Evolutionary conservation across 2,888 invertebrate genomes (phyloP).

Genomic region (Napeogenes inachia): DNA sequence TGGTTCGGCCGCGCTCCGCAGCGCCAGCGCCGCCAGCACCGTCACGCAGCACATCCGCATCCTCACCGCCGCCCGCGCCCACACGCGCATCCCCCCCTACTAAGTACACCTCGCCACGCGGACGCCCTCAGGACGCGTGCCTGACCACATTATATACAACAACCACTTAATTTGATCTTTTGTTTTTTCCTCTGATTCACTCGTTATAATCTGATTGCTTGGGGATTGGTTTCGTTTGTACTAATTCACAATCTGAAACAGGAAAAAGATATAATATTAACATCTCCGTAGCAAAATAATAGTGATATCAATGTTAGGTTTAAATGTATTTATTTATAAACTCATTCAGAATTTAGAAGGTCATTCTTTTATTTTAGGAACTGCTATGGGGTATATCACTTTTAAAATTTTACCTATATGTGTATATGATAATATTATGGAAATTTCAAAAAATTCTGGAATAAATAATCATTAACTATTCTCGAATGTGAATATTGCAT

Average conservation of each 20-base stretch:
- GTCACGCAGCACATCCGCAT: conserved; percentile 70
- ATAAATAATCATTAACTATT: no score
- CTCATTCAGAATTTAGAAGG: no score
- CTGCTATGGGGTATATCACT: no score
- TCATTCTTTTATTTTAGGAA: no score
- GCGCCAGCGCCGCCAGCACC: conserved; percentile 65
- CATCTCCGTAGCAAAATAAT: no score
- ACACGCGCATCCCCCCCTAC: conserved; percentile 60
- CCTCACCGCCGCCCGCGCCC: conserved; percentile 55
- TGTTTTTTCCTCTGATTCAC: conserved; percentile 41
- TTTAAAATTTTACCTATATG: no score
- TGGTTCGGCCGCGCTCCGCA: conserved; percentile 62
- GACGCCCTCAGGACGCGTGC: conserved; percentile 60
- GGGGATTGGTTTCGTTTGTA: not conserved
- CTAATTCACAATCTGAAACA: conserved; percentile 43
- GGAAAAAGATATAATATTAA: conserved; percentile 18
- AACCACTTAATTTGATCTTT: conserved; percentile 22
- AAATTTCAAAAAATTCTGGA: no score
- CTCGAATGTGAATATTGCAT: no score
- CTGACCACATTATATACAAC: conserved; percentile 65
- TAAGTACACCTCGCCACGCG: conserved; percentile 62
- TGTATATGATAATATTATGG: no score
- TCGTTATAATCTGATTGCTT: conserved; percentile 14
- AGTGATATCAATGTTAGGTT: no score
- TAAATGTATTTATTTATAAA: no score